Percentiles rank a stretch among this genome's conserved stretches.
Evolutionary conservation across 2,888 invertebrate species (phyloP).

Genomic region (Apodemia mormo): DNA sequence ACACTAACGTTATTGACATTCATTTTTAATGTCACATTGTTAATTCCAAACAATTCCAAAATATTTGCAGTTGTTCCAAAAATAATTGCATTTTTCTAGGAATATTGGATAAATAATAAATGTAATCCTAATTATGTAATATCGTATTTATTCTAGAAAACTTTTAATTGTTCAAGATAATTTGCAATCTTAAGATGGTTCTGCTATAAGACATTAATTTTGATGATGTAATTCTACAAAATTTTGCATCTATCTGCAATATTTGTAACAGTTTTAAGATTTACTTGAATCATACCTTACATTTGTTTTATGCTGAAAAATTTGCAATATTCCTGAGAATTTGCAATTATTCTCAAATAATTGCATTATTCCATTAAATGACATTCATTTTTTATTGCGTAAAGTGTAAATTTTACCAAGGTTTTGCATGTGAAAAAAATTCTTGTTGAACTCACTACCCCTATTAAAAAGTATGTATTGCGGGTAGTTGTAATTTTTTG

Average conservation of each 20-base stretch:
- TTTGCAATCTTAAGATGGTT: neutral
- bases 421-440: too few species aligned
- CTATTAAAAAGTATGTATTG: too few species aligned
- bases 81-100: neutral
- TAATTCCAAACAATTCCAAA: neutral
- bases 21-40: constrained; percentile 5
- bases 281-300: neutral
- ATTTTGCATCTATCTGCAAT: neutral
- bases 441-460: too few species aligned
- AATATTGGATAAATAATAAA: neutral
- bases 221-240: neutral
- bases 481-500: neutral
- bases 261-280: neutral
- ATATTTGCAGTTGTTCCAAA: constrained; percentile 1
- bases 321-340: neutral
- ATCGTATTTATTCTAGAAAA: neutral
- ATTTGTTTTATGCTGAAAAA: neutral
- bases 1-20: neutral
- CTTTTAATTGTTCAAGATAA: neutral
- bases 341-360: neutral
- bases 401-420: too few species aligned
- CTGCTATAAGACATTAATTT: neutral
- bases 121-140: too few species aligned
- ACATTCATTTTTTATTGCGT: too few species aligned
- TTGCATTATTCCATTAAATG: neutral